Percentiles rank a stretch among this genome's conserved stretches.
These are phyloP conservation scores for Oreochromis spilurus DNA, from an alignment of 2,113 vertebrate genomes.

Conservation along the genomic window DNA sequence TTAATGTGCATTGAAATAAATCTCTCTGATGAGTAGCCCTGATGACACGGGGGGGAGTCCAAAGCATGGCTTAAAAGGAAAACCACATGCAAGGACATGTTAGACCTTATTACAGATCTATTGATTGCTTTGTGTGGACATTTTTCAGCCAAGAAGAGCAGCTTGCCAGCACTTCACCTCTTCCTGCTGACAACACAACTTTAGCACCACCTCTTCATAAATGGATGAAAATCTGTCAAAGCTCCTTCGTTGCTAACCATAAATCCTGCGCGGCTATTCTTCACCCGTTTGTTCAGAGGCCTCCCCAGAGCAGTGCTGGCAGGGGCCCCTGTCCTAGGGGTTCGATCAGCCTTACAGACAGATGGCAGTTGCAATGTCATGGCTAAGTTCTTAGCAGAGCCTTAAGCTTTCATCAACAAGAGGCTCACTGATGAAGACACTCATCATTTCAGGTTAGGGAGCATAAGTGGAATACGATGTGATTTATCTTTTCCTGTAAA, in stretches of 20 bases:
- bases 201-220: constrained; percentile 45
- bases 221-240: constrained; percentile 50
- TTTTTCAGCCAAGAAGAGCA: constrained; percentile 20
- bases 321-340: constrained; percentile 38
- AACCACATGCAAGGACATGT: background rate
- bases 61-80: constrained; percentile 3
- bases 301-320: constrained; percentile 42
- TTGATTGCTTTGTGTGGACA: constrained; percentile 42
- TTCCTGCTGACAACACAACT: constrained; percentile 48
- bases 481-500: constrained; percentile 19
- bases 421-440: constrained; percentile 44
- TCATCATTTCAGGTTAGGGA: constrained; percentile 18
- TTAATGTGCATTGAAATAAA: background rate
- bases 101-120: constrained; percentile 49
- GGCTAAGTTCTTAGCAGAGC: constrained; percentile 54
- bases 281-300: constrained; percentile 38
- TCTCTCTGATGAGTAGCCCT: background rate
- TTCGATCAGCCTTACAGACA: constrained; percentile 54
- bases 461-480: constrained; percentile 8
- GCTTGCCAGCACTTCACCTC: constrained; percentile 18
- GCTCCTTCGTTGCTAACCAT: constrained; percentile 34
- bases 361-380: constrained; percentile 48
- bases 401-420: constrained; percentile 60
- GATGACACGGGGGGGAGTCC: background rate
- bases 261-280: constrained; percentile 53